These are phyloP conservation scores for Hucho hucho DNA, from an alignment of 2,113 vertebrate species.

Conservation along the genomic window DNA sequence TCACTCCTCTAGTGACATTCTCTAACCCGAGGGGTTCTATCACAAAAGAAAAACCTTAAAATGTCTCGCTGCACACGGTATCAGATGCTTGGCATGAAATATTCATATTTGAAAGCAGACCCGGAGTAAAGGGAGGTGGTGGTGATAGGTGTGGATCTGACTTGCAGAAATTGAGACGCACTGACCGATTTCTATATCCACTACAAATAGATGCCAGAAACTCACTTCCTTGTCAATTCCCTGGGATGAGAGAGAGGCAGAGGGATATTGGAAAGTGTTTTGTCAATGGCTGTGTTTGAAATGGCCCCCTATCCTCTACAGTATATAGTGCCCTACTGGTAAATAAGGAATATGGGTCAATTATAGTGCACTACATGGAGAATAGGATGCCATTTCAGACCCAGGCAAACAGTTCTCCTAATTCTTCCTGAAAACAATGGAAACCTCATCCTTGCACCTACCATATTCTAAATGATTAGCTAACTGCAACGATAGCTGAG, in stretches of 20 bases:
- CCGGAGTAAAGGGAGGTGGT: conserved; percentile 55
- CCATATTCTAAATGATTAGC: neutral
- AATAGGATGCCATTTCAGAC: too few relatives aligned
- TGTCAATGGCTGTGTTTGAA: neutral
- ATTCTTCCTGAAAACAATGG: neutral
- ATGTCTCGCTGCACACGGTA: conserved; percentile 69
- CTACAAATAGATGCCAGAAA: conserved; percentile 47
- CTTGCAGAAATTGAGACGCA: neutral
- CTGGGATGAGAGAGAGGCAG: neutral
- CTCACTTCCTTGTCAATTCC: conserved; percentile 54
- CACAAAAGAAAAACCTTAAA: conserved; percentile 47
- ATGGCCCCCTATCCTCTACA: too few relatives aligned
- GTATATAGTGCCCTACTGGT: too few relatives aligned
- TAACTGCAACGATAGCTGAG: neutral
- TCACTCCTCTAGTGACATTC: conserved; percentile 66
- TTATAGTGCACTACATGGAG: too few relatives aligned
- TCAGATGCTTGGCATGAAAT: conserved; percentile 74
- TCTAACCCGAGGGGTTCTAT: conserved; percentile 67
- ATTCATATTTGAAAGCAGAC: conserved; percentile 68
- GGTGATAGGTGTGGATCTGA: neutral
- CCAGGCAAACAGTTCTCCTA: neutral
- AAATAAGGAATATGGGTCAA: too few relatives aligned
- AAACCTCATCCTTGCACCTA: neutral
- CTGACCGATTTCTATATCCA: neutral
- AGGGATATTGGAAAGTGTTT: neutral